Conservation (phyloP, 2,888 invertebrate species). For the Leucoma salicis region DNA sequence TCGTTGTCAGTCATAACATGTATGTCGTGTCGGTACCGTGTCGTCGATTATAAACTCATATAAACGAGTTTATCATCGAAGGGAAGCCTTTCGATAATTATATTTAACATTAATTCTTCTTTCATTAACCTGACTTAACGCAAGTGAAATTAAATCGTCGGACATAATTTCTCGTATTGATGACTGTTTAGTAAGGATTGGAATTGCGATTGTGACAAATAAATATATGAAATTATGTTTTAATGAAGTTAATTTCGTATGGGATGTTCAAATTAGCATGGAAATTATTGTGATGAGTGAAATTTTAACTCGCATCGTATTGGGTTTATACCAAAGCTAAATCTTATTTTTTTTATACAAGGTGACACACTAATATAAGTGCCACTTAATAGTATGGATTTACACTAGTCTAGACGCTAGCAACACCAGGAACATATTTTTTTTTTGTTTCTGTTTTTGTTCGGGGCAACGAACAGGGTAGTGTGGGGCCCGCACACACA, state of each 20-base stretch:
- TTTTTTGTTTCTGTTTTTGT: too few relatives aligned
- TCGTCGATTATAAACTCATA: background rate
- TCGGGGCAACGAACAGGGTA: too few relatives aligned
- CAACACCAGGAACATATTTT: too few relatives aligned
- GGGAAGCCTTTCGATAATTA: constrained; percentile 35
- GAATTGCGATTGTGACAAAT: constrained; percentile 18
- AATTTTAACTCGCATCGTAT: background rate
- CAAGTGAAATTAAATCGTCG: constrained; percentile 35
- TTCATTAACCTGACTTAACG: constrained; percentile 36
- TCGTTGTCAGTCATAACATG: too few relatives aligned
- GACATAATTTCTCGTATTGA: constrained; percentile 34
- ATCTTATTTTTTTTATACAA: too few relatives aligned
- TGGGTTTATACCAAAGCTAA: too few relatives aligned
- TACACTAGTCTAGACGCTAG: too few relatives aligned
- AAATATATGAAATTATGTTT: constrained; percentile 25
- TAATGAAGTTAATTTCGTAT: constrained; percentile 12
- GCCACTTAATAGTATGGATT: too few relatives aligned
- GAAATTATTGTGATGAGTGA: background rate
- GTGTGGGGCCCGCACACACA: too few relatives aligned
- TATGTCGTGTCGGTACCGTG: constrained; percentile 2
- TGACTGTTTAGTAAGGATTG: constrained; percentile 30
- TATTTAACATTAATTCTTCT: constrained; percentile 30
- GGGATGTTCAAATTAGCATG: background rate
- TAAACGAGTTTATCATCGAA: constrained; percentile 38
- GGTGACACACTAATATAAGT: too few relatives aligned